Percentiles rank a stretch among this genome's conserved stretches.
phyloP scores from a whole-genome alignment of 2,797 vertebrate genomes.

The Selene dorsalis region DNA sequence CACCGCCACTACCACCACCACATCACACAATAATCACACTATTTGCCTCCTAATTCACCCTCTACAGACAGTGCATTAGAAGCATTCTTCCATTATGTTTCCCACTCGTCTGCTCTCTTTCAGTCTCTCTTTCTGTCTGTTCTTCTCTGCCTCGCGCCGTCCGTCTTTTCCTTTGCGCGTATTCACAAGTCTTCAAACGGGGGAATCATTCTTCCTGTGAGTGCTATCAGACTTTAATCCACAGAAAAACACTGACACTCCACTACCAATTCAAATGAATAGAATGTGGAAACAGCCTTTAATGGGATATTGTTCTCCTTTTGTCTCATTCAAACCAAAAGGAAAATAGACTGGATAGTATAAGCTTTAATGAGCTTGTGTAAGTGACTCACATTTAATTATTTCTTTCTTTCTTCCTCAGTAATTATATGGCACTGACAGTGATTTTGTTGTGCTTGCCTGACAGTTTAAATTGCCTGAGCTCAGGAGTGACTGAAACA shows the following conservation, averaged over 20 bases:
- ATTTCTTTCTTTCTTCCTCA: slow-evolving; percentile 76
- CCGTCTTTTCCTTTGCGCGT: slow-evolving; percentile 65
- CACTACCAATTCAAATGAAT: slow-evolving; percentile 78
- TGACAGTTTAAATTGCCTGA: slow-evolving; percentile 65
- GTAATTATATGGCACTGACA: slow-evolving; percentile 72
- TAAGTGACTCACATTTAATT: slow-evolving; percentile 83
- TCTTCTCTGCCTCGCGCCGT: slow-evolving; percentile 54
- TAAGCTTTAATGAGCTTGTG: slow-evolving; percentile 84
- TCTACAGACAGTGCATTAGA: slow-evolving; percentile 70
- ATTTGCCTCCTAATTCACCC: slow-evolving; percentile 80
- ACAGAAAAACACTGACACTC: slow-evolving; percentile 82
- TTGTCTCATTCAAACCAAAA: slow-evolving; percentile 84
- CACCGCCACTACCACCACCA: slow-evolving; percentile 68
- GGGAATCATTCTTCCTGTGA: slow-evolving; percentile 78
- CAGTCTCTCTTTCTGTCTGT: slow-evolving; percentile 50
- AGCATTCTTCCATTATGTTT: slow-evolving; percentile 72
- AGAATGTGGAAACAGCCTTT: slow-evolving; percentile 80
- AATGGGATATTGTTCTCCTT: slow-evolving; percentile 85
- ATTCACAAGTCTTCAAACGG: slow-evolving; percentile 80
- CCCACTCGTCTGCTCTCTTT: slow-evolving; percentile 61
- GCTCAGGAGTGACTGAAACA: slow-evolving; percentile 52
- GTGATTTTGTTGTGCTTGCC: slow-evolving; percentile 75
- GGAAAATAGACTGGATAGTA: slow-evolving; percentile 82
- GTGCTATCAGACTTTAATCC: slow-evolving; percentile 86
- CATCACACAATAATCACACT: slow-evolving; percentile 76